Percentiles rank a stretch among this genome's conserved stretches.
Conservation (phyloP, 2,113 vertebrate genomes). For the Mustela lutreola region DNA sequence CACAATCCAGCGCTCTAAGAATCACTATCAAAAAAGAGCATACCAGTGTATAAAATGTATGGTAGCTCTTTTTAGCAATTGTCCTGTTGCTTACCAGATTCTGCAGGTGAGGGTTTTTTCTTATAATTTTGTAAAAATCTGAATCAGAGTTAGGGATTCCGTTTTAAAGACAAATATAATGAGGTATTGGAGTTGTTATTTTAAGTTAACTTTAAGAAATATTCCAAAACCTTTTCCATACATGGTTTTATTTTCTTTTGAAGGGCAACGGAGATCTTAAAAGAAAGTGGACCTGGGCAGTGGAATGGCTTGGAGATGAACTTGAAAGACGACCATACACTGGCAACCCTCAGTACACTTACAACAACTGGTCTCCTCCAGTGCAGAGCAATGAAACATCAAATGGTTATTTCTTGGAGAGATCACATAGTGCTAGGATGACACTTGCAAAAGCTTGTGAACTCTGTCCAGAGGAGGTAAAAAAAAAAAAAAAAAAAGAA, state of each 20-base stretch:
- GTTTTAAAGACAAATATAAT: neutral
- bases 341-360: constrained; percentile 98
- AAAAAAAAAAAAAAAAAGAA: constrained; percentile 80
- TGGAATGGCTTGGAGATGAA: constrained; percentile 99
- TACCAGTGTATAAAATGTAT: constrained; percentile 99
- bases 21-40: constrained; percentile 99
- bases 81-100: constrained; percentile 99
- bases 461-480: constrained; percentile 99
- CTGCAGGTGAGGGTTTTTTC: constrained; percentile 92
- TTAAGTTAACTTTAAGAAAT: constrained; percentile 57
- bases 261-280: constrained; percentile 99
- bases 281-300: constrained; percentile 99
- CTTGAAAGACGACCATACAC: constrained; percentile 98
- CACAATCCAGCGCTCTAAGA: constrained; percentile 99
- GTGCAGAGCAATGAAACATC: constrained; percentile 99
- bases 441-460: constrained; percentile 99
- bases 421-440: constrained; percentile 99
- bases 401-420: constrained; percentile 99
- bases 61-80: constrained; percentile 99
- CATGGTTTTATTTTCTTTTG: constrained; percentile 61
- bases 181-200: neutral
- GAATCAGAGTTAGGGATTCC: constrained; percentile 12
- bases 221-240: constrained; percentile 15
- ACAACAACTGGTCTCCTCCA: constrained; percentile 99
- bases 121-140: constrained; percentile 35